Conservation (phyloP, 2,888 invertebrate genomes). For the Cetonia aurata region DNA sequence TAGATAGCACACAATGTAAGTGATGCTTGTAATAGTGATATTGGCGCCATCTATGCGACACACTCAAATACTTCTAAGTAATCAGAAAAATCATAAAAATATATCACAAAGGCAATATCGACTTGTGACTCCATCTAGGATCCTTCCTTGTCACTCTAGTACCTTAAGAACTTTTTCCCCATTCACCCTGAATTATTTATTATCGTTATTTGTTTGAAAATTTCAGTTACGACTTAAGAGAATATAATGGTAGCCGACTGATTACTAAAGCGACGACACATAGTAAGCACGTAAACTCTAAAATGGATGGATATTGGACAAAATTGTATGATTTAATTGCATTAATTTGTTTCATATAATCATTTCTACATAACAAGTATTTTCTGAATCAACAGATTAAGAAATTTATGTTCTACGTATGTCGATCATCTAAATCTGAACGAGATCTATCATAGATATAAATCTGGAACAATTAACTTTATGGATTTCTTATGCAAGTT, state of each 20-base stretch:
- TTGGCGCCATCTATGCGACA: no score
- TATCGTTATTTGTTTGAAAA: no score
- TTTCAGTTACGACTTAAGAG: constrained; percentile 51
- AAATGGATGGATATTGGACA: constrained; percentile 50
- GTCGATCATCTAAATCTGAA: constrained; percentile 43
- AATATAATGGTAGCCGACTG: constrained; percentile 45
- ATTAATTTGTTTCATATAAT: not conserved
- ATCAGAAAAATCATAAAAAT: no score
- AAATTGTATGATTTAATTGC: constrained; percentile 45
- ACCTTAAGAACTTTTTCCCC: no score
- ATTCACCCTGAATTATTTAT: no score
- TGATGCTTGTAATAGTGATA: no score
- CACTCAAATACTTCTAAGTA: no score
- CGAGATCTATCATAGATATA: constrained; percentile 22
- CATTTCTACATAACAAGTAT: not conserved
- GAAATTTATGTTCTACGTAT: constrained; percentile 48
- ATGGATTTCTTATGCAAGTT: constrained; percentile 49
- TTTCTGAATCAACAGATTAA: constrained; percentile 42
- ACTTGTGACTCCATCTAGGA: no score
- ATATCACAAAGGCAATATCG: no score
- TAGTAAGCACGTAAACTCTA: constrained; percentile 47
- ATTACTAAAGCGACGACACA: constrained; percentile 42
- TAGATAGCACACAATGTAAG: no score
- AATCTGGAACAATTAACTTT: constrained; percentile 31
- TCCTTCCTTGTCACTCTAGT: no score